Conservation (phyloP, 2,797 vertebrate species). For the Discoglossus pictus region DNA sequence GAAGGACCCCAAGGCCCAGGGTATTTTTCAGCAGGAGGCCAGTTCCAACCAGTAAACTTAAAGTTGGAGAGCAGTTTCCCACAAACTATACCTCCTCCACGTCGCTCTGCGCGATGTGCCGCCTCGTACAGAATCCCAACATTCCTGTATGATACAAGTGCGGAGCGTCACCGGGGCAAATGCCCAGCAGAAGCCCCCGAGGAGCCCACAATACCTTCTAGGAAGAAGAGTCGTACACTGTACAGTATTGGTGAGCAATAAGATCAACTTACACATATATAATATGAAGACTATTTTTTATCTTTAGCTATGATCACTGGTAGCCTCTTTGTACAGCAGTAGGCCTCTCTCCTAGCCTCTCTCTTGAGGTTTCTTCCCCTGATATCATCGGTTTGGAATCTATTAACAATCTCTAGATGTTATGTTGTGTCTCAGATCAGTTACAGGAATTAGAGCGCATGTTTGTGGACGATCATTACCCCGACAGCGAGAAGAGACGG, state of each 20-base stretch:
- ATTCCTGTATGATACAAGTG: constrained; percentile 50
- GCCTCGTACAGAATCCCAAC: constrained; percentile 53
- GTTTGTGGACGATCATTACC: constrained; percentile 93
- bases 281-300: too few relatives aligned
- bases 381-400: neutral
- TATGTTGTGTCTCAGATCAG: constrained; percentile 75
- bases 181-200: constrained; percentile 30
- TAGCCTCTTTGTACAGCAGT: constrained; percentile 1
- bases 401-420: constrained; percentile 4
- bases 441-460: constrained; percentile 83
- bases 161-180: constrained; percentile 36
- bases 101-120: constrained; percentile 67
- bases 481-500: constrained; percentile 86
- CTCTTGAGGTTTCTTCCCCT: neutral
- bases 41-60: constrained; percentile 62
- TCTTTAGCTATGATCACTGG: too few relatives aligned
- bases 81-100: constrained; percentile 50
- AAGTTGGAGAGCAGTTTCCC: constrained; percentile 69
- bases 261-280: too few relatives aligned
- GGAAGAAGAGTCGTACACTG: constrained; percentile 89
- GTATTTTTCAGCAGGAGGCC: neutral
- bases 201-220: constrained; percentile 63
- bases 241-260: constrained; percentile 84
- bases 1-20: neutral
- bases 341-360: neutral